phyloP scores from a whole-genome alignment of 92 coral and sea anemone genomes.

The Zoanthus gigantus region DNA sequence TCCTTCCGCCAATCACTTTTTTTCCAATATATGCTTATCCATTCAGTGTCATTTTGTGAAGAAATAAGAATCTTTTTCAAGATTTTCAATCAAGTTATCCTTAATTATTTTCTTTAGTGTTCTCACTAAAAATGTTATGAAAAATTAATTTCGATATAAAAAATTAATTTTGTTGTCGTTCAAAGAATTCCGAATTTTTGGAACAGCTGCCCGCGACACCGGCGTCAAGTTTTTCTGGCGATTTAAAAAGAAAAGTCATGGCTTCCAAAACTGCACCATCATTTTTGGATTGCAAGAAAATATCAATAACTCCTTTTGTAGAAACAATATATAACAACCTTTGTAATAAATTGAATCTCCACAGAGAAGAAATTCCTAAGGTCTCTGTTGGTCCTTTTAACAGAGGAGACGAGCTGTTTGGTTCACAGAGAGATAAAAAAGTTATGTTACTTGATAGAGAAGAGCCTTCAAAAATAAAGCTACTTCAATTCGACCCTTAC shows the following conservation, averaged over 20 bases:
- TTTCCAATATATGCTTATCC: too few relatives aligned
- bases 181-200: background rate
- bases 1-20: too few relatives aligned
- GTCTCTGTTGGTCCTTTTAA: background rate
- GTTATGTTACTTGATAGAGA: background rate
- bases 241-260: background rate
- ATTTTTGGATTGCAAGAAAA: background rate
- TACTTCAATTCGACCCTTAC: conserved; percentile 33
- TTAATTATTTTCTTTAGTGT: background rate
- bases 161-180: background rate
- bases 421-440: background rate
- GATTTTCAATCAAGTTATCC: background rate
- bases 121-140: background rate
- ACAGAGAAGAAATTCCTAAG: conserved; percentile 10
- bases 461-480: conserved; percentile 23
- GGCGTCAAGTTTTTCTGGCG: background rate
- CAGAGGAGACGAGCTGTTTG: background rate
- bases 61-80: background rate
- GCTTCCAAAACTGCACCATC: conserved; percentile 10
- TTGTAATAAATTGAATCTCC: background rate
- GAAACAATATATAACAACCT: background rate
- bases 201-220: background rate
- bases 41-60: background rate
- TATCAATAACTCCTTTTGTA: background rate
- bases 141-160: background rate